Evolutionary conservation across 2,797 vertebrate genomes (phyloP), one percentile per base, ranked within the genome.

Genomic region (Danio jaintianensis): DNA sequence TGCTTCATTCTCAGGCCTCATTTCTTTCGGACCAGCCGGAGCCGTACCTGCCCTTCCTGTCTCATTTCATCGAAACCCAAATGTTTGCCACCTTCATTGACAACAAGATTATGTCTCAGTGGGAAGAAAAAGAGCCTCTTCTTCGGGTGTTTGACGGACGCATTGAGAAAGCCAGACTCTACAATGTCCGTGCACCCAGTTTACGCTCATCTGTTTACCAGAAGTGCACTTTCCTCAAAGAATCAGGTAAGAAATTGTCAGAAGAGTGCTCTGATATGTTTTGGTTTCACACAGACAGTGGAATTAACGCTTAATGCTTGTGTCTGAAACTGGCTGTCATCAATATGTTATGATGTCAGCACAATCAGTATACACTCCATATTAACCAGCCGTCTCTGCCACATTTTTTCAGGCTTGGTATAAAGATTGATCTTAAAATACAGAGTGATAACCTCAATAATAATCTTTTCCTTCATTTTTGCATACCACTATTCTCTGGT

Each of bases 51-150:
- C 96, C 95, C 75, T 99, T 99, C 89, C 93, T 99, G 85, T 99
- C 98, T 9, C 96, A 95, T 85, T 99, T 99, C 92, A 95, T 99
- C 59, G 98, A 99, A 93, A 99, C 98, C 8, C 96, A 97, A 93
- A 99, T 99, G 97, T 99, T 99, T 90, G 97, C 97, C 75, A 96
- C 96, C 9, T 99, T 99, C 84, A 96, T 98, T 83, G 98, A 99
- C 86, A 96, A 97, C 88, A 99, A 99, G 90, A 97, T 98, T 84
- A 95, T 98, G 87, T 97, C 98, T 43, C 96, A 96, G 70, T 98
- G 98, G 97, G 96, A 97, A 42, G 97, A 98, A 58, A 96, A 96
- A 83, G 98, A 99, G 29, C 95, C 96, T 3, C 88, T 97, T 61
- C 95, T 99, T 78, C 93, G 95, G 42, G 94, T 99, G 84, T 99